A percentile compares a stretch with the other conserved stretches of the same genome.
Conservation (phyloP, 2,113 vertebrate genomes). For the Phyllostomus hastatus region DNA sequence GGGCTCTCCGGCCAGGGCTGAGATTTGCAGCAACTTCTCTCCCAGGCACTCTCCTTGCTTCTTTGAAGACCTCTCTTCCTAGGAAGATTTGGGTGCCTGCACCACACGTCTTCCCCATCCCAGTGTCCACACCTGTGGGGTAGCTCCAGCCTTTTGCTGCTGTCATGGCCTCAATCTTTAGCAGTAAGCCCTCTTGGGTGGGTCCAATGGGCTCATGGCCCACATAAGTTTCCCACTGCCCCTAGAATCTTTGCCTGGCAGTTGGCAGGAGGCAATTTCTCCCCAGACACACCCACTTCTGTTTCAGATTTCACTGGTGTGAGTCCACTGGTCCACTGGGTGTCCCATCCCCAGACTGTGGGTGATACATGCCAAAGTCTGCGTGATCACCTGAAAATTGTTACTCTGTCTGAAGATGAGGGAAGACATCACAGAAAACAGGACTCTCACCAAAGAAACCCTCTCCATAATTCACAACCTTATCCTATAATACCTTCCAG, state of each 20-base stretch:
- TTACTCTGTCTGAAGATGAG: not conserved
- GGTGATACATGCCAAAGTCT: not conserved
- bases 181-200: not conserved
- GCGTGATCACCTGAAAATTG: not conserved
- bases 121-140: not conserved
- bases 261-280: not conserved
- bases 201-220: not conserved
- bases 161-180: not conserved
- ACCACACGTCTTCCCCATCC: not conserved
- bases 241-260: not conserved
- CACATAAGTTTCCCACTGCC: not conserved
- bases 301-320: not conserved
- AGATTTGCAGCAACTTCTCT: not conserved
- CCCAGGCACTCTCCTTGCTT: not conserved
- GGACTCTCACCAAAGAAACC: not conserved
- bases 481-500: accelerated
- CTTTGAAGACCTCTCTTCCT: not conserved
- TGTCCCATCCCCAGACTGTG: not conserved
- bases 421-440: not conserved
- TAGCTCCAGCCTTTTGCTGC: not conserved
- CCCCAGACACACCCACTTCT: not conserved
- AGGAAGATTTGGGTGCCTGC: not conserved
- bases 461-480: not conserved
- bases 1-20: not conserved
- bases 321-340: not conserved